Conservation (phyloP, 2,888 invertebrate genomes). For the Drosophila ustulata region DNA sequence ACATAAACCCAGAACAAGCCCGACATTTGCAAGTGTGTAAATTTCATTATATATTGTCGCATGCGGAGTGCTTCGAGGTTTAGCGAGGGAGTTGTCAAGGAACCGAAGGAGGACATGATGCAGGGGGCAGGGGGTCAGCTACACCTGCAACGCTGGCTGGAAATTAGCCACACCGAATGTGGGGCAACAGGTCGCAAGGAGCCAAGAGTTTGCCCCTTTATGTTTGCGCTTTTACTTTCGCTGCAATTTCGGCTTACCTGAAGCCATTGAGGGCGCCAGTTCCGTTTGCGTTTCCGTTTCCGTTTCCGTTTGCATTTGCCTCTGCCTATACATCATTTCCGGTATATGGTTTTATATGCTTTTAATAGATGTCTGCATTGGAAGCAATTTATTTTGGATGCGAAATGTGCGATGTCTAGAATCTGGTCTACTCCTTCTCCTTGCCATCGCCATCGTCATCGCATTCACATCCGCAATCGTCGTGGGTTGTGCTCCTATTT, state of each 20-base stretch:
- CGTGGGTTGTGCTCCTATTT: slow-evolving; percentile 58
- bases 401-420: slow-evolving; percentile 34
- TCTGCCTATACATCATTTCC: slow-evolving; percentile 73
- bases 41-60: slow-evolving; percentile 67
- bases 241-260: slow-evolving; percentile 42
- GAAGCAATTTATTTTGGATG: slow-evolving; percentile 71
- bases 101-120: neutral
- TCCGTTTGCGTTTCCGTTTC: slow-evolving; percentile 12
- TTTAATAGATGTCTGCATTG: slow-evolving; percentile 78
- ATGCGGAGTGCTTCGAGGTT: slow-evolving; percentile 19
- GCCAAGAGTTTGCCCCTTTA: slow-evolving; percentile 10
- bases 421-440: slow-evolving; percentile 27
- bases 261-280: slow-evolving; percentile 15
- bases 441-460: slow-evolving; percentile 12
- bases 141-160: slow-evolving; percentile 55
- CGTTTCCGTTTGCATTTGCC: slow-evolving; percentile 16
- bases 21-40: slow-evolving; percentile 75
- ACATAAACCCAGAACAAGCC: slow-evolving; percentile 30
- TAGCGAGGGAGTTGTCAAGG: neutral
- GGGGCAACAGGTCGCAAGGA: slow-evolving; percentile 3
- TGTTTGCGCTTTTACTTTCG: slow-evolving; percentile 55
- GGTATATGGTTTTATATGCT: slow-evolving; percentile 74
- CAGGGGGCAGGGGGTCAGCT: slow-evolving; percentile 3
- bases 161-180: slow-evolving; percentile 60
- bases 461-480: slow-evolving; percentile 22